Evolutionary conservation across 2,113 vertebrate species (phyloP), one percentile per base, ranked within the genome.

Genomic region (Lagenorhynchus albirostris): DNA sequence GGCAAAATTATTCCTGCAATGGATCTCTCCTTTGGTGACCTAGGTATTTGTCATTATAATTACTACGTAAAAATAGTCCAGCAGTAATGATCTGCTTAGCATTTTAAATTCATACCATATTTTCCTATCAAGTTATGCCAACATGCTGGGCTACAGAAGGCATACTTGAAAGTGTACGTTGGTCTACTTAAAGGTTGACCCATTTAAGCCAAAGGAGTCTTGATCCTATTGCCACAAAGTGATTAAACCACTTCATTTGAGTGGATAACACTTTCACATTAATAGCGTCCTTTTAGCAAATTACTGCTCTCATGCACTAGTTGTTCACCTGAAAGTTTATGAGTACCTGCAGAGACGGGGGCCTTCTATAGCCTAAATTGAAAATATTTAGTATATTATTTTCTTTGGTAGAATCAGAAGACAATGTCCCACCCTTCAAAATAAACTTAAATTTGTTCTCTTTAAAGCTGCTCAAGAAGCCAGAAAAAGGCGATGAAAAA

Each of bases 391-490:
- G 50, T 70, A 18, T 79, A 50, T 50, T 93, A 33, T 92, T 96
- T 89, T 71, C 86, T 89, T 79, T 91, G 67, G 21, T 91, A 86
- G 63, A 89, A 60, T 91, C 70, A 65, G 18, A 96, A 93, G 86
- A 80, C 31, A 92, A 0, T 96, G 68, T 44, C 65, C 53, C 9
- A 83, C 23, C 44, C 23, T 90, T 96, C 74, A 94, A 95, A 97
- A 95, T 96, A 79, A 97, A 96, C 97, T 84, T 89, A 83, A 94
- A 74, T 68, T 38, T 98, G 92, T 98, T 98, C 94, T 96, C 88
- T 98, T 98, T 98, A 97, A 98, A 99, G 99, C 99, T 99, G 83
- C 99, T 99, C 98, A 99, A 99, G 98, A 99, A 99, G 98, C 99
- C 99, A 97, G 99, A 99, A 96, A 99, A 99, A 98, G 97, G 98